Evolutionary conservation across 2,888 invertebrate species (phyloP), one percentile per base, ranked within the genome.

Genomic region (Euproctis similis): DNA sequence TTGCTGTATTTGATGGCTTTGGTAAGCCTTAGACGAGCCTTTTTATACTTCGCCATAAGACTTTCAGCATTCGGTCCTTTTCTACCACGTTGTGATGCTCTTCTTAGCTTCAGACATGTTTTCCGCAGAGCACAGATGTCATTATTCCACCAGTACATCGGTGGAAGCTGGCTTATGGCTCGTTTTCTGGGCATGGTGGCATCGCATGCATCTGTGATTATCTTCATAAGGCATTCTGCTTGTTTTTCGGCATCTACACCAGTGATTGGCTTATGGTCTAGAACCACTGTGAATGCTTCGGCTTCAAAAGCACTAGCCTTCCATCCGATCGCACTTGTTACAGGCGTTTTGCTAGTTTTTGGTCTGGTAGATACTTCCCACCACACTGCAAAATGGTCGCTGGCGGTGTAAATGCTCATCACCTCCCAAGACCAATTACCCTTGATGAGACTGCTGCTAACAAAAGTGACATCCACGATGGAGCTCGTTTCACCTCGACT

Each of bases 401-500:
- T 21, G 21, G 10, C 21, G 8, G 21, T 21, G 21, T 21, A 21
- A 10, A 6, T 21, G 10, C 10, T 5, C 21, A 21, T 21, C 10
- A 21, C 28, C 12, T 20, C 19, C 28, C 28, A 28, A 20, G 28
- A 28, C 11, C 11, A 14, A 4, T 20, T 28, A 20, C 28, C 9
- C 12, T 20, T n/a, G n/a, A n/a, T n/a, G n/a, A n/a, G n/a, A n/a
- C n/a, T n/a, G n/a, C n/a, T n/a, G n/a, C n/a, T n/a, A n/a, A n/a
- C n/a, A n/a, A n/a, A n/a, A n/a, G n/a, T n/a, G n/a, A n/a, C n/a
- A n/a, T n/a, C n/a, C n/a, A n/a, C n/a, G n/a, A n/a, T n/a, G n/a
- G n/a, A n/a, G n/a, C n/a, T n/a, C n/a, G n/a, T n/a, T n/a, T n/a
- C 12, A 28, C 11, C 19, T 21, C 19, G 21, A 14, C 28, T 28